These are phyloP conservation scores for Falcaria lacertinaria DNA, from an alignment of 2,888 invertebrate genomes.

Conservation along the genomic window DNA sequence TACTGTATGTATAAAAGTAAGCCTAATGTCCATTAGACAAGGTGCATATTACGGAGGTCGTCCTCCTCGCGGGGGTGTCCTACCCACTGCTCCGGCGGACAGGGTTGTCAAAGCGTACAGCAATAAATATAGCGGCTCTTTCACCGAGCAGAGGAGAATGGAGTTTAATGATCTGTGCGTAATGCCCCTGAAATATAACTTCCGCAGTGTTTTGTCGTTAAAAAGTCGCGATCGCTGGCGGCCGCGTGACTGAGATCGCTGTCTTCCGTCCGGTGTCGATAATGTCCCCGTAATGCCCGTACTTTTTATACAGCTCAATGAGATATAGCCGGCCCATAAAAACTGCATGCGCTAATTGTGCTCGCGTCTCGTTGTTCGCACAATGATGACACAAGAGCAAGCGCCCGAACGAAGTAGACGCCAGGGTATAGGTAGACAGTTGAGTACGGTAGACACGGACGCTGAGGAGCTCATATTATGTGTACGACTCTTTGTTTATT, in stretches of 20 bases:
- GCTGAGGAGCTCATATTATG: too few relatives aligned
- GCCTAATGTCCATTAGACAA: conserved; percentile 6
- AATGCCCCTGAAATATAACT: conserved; percentile 65
- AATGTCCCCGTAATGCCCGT: conserved; percentile 13
- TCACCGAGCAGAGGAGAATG: conserved; percentile 51
- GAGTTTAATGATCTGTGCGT: conserved; percentile 72
- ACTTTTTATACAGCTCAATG: conserved; percentile 13
- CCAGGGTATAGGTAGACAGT: too few relatives aligned
- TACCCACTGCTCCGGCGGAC: conserved; percentile 29
- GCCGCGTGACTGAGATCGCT: conserved; percentile 39
- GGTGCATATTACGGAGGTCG: conserved; percentile 4
- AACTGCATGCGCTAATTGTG: too few relatives aligned
- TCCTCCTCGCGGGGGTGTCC: conserved; percentile 20
- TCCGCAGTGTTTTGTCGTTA: conserved; percentile 71
- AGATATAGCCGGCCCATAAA: conserved; percentile 7
- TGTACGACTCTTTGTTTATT: too few relatives aligned
- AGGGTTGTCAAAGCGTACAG: conserved; percentile 64
- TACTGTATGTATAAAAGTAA: background rate
- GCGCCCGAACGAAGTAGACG: too few relatives aligned
- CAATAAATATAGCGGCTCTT: conserved; percentile 65
- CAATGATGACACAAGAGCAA: too few relatives aligned
- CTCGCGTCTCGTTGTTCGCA: too few relatives aligned
- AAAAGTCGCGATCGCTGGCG: conserved; percentile 46
- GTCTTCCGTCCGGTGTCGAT: conserved; percentile 31
- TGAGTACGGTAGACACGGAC: too few relatives aligned